Evolutionary conservation across 2,113 vertebrate genomes (phyloP).

Genomic region (Isichthys henryi): DNA sequence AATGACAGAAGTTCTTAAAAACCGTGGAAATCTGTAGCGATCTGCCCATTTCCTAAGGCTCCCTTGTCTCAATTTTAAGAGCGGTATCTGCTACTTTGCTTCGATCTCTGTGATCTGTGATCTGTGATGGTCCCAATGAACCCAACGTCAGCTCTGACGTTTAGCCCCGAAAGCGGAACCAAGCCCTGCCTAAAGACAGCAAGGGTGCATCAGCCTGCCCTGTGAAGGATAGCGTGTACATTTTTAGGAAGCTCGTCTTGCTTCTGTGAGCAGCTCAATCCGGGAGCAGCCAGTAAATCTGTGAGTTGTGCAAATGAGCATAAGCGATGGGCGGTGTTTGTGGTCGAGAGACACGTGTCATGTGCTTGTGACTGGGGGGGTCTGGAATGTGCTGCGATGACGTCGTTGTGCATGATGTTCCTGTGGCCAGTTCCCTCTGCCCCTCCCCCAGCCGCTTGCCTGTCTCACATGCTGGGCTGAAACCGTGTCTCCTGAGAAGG

Average conservation of each 20-base stretch:
- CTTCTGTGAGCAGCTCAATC: not conserved
- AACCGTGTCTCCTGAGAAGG: not conserved
- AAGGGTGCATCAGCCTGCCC: not conserved
- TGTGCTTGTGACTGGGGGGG: not conserved
- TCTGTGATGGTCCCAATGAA: not conserved
- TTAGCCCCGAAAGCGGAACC: not conserved
- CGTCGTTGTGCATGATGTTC: not conserved
- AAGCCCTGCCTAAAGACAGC: not conserved
- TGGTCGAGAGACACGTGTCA: not conserved
- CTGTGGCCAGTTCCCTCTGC: not conserved
- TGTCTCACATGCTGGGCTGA: not conserved
- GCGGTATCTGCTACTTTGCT: not conserved
- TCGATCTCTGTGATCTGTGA: not conserved
- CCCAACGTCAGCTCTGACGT: not conserved
- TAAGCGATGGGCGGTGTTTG: not conserved
- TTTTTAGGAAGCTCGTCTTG: not conserved
- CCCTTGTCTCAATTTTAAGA: not conserved
- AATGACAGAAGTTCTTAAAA: not conserved
- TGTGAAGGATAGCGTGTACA: not conserved
- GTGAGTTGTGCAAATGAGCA: not conserved
- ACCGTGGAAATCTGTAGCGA: not conserved
- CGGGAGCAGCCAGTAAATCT: not conserved
- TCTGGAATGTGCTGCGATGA: not conserved
- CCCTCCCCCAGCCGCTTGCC: not conserved
- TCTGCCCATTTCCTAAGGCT: not conserved